Evolutionary conservation across 2,113 vertebrate species (phyloP).

Genomic region (Nibea coibor): DNA sequence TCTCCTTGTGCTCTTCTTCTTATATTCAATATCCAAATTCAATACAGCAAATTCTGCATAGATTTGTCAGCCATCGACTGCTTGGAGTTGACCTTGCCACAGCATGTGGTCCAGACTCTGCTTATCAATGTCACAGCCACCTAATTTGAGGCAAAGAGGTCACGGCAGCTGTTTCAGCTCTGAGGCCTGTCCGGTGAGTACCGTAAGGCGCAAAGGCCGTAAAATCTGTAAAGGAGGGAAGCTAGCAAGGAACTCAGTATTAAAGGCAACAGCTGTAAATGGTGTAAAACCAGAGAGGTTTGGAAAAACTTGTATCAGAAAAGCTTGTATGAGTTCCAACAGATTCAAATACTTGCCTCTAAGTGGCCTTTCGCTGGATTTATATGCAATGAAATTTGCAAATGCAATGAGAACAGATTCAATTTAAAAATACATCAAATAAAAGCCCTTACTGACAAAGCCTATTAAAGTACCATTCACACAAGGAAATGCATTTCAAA

Average conservation of each 20-base stretch:
- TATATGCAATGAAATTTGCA: constrained; percentile 23
- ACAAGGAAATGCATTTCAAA: not conserved
- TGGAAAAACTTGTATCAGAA: not conserved
- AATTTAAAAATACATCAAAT: not conserved
- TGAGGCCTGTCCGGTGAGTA: not conserved
- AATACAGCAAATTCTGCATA: not conserved
- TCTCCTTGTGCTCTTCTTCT: not conserved
- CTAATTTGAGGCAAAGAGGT: constrained; percentile 50
- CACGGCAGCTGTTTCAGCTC: constrained; percentile 36
- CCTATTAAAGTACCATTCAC: not conserved
- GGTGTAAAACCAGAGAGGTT: constrained; percentile 4
- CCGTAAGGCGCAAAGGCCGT: not conserved
- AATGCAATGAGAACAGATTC: not conserved
- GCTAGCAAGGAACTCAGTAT: not conserved
- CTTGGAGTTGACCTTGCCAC: constrained; percentile 30
- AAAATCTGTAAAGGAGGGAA: constrained; percentile 17
- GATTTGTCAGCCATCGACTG: not conserved
- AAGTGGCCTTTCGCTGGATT: constrained; percentile 23
- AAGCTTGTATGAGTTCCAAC: not conserved
- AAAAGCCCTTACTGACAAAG: not conserved
- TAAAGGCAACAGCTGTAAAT: not conserved
- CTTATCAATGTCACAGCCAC: constrained; percentile 68
- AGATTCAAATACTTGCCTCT: constrained; percentile 32
- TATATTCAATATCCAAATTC: not conserved
- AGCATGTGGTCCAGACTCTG: constrained; percentile 31